Evolutionary conservation across 2,113 vertebrate species (phyloP).

Genomic region (Myotis lucifugus): DNA sequence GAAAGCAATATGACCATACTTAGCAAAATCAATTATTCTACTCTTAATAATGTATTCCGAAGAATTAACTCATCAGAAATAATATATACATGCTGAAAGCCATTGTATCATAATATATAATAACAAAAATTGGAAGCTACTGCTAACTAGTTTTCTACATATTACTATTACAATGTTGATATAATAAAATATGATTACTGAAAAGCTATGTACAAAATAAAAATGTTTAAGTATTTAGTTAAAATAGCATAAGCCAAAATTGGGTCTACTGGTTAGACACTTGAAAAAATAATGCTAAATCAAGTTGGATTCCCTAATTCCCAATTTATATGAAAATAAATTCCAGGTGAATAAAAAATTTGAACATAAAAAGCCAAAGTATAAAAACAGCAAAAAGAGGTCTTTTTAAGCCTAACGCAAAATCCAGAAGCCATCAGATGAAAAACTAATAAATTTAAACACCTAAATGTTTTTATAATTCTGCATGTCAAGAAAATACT

Average conservation of each 20-base stretch:
- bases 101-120: not conserved
- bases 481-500: not conserved
- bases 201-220: slow-evolving; percentile 1
- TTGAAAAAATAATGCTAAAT: slow-evolving; percentile 35
- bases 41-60: not conserved
- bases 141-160: not conserved
- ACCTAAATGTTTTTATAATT: not conserved
- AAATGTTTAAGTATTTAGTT: slow-evolving; percentile 22
- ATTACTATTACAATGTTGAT: not conserved
- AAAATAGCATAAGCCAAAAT: slow-evolving; percentile 12
- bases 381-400: slow-evolving; percentile 1
- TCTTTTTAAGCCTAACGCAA: slow-evolving; percentile 4
- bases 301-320: slow-evolving; percentile 11
- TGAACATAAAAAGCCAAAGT: slow-evolving; percentile 37
- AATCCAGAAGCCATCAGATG: not conserved
- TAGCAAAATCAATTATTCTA: slow-evolving; percentile 19
- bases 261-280: not conserved
- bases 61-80: not conserved
- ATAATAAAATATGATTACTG: not conserved
- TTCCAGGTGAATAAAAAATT: slow-evolving; percentile 38
- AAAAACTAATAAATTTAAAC: slow-evolving; percentile 2
- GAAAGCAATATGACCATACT: not conserved
- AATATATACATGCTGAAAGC: not conserved
- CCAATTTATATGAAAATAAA: slow-evolving; percentile 23
- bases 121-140: not conserved